A percentile compares a stretch with the other conserved stretches of the same genome.
Conservation (phyloP, 1,140 invertebrate genomes). For the Lordiphosa clarofinis region DNA sequence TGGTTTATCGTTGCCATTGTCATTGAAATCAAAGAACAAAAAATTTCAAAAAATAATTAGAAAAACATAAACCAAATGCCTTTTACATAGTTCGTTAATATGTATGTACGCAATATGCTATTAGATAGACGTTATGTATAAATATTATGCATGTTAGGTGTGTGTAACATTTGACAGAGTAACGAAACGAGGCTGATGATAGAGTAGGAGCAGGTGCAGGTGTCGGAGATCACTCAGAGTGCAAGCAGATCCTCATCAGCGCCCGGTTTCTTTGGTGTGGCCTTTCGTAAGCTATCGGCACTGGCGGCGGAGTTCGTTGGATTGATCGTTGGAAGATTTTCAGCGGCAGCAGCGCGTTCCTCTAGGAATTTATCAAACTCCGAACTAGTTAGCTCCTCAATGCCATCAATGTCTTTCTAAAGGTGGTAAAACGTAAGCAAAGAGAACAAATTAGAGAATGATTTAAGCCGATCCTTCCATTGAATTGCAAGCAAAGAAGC, state of each 20-base stretch:
- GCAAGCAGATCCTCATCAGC: slow-evolving; percentile 69
- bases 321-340: slow-evolving; percentile 82
- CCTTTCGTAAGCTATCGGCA: slow-evolving; percentile 65
- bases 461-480: not conserved
- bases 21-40: slow-evolving; percentile 11
- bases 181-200: slow-evolving; percentile 53
- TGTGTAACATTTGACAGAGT: slow-evolving; percentile 67
- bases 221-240: slow-evolving; percentile 56
- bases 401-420: slow-evolving; percentile 75
- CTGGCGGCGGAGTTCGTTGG: slow-evolving; percentile 60
- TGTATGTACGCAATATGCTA: slow-evolving; percentile 39
- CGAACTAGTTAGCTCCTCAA: slow-evolving; percentile 89
- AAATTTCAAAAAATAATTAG: slow-evolving; percentile 13
- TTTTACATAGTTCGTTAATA: slow-evolving; percentile 59
- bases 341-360: slow-evolving; percentile 91
- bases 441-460: not conserved
- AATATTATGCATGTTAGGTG: slow-evolving; percentile 67
- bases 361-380: slow-evolving; percentile 96
- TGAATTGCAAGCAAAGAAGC: slow-evolving; percentile 18
- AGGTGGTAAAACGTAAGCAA: slow-evolving; percentile 5
- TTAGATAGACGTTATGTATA: slow-evolving; percentile 51
- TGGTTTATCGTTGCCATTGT: slow-evolving; percentile 46
- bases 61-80: slow-evolving; percentile 33
- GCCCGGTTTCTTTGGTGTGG: slow-evolving; percentile 67
- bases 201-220: slow-evolving; percentile 3